Evolutionary conservation across 2,113 vertebrate species (phyloP), one percentile per base, ranked within the genome.

Genomic region (Pungitius pungitius): DNA sequence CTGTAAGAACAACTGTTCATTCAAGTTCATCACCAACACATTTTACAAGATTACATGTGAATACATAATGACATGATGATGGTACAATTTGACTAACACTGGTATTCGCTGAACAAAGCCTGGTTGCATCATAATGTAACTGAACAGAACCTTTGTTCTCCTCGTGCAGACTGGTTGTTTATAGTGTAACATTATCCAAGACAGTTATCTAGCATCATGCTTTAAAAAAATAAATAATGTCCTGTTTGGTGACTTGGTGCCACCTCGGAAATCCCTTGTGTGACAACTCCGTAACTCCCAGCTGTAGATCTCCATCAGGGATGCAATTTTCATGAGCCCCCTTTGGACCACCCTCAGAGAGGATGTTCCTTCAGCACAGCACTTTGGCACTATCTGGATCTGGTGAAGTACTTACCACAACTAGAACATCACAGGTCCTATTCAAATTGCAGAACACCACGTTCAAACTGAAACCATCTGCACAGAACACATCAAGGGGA

Each of bases 391-490:
- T 43, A 73, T 69, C 77, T 57, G 84, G 77, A 89, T 83, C 81
- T 20, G 27, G 73, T 69, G 67, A 27, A 62, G 61, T 70, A 67
- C 54, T 86, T 80, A 88, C 85, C 81, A 82, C 77, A 86, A 24
- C 73, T 91, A 81, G 78, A 79, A 85, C 85, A 78, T 88, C 83
- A 80, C 75, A 37, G 79, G 73, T 89, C 68, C 78, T 47, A 26
- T 59, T 80, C 66, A 55, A 55, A 58, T 51, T 66, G 65, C 51
- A 67, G 51, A 74, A 88, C 72, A 83, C 75, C 77, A 49, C 75
- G 75, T 35, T 69, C 66, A 89, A 88, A 92, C 69, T 81, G 55
- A 82, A 90, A 89, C 84, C 91, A 91, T 86, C 75, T 92, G 89
- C 78, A 55, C 56, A 39, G 55, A 33, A 77, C 24, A 30, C 57